Evolutionary conservation across 2,888 invertebrate species (phyloP).

Genomic region (Steinernema carpocapsae): DNA sequence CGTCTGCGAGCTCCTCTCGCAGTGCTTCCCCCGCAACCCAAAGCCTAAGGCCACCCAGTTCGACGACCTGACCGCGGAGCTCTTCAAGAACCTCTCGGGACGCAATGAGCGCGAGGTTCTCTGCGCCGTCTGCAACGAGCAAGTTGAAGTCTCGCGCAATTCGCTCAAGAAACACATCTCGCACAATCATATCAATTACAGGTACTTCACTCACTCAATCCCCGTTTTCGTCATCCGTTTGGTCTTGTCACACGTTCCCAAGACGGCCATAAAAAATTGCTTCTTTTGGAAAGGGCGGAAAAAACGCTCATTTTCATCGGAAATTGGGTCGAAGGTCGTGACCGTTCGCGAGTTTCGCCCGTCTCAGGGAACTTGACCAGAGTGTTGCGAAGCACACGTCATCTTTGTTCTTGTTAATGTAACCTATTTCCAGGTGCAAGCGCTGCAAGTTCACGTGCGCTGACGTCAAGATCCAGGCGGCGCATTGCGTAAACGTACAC

Average conservation of each 20-base stretch:
- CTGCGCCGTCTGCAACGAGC: conserved; percentile 13
- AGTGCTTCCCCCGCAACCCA: conserved; percentile 40
- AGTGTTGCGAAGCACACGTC: neutral
- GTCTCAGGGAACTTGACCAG: neutral
- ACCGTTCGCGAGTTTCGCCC: neutral
- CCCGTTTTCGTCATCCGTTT: too few relatives aligned
- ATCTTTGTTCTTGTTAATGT: neutral
- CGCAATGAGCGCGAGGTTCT: neutral
- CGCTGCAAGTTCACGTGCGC: conserved; percentile 40
- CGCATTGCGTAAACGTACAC: conserved; percentile 34
- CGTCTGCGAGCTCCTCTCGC: conserved; percentile 41
- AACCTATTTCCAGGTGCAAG: conserved; percentile 43
- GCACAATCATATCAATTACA: conserved; percentile 15
- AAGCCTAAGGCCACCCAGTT: conserved; percentile 17
- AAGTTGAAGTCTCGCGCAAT: neutral
- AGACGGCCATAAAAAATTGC: too few relatives aligned
- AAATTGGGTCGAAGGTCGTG: conserved; percentile 20
- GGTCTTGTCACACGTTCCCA: too few relatives aligned
- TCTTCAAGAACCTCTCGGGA: neutral
- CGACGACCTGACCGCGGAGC: conserved; percentile 5
- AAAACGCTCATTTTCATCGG: neutral
- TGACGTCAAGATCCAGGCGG: conserved; percentile 27
- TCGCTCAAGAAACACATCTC: conserved; percentile 24
- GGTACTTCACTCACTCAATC: conserved; percentile 9
- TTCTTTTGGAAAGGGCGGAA: neutral